Evolutionary conservation across 2,888 invertebrate genomes (phyloP).

Genomic region (Drosophila imparisetae): DNA sequence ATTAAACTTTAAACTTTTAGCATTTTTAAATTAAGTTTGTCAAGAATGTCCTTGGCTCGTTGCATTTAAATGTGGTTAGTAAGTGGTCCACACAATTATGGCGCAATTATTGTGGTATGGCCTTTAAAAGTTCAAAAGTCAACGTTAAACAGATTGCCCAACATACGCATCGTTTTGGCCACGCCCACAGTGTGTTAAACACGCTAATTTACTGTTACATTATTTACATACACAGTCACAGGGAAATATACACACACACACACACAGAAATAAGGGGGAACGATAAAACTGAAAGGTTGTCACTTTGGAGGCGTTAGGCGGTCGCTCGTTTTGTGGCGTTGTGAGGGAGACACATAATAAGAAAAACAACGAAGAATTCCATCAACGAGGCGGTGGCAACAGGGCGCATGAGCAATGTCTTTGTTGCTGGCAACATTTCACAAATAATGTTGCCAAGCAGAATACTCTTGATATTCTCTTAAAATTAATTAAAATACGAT

Average conservation of each 20-base stretch:
- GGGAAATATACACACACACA: slow-evolving; percentile 21
- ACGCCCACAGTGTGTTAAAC: slow-evolving; percentile 76
- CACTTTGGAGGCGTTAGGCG: slow-evolving; percentile 76
- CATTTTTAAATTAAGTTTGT: neutral
- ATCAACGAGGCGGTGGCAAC: slow-evolving; percentile 53
- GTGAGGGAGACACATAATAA: slow-evolving; percentile 43
- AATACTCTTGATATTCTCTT: neutral
- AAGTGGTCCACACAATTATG: slow-evolving; percentile 4
- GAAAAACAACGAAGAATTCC: slow-evolving; percentile 67
- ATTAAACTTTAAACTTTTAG: neutral
- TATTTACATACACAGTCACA: slow-evolving; percentile 70
- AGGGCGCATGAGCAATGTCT: slow-evolving; percentile 75
- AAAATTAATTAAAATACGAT: neutral
- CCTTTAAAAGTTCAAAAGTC: slow-evolving; percentile 58
- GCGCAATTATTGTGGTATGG: slow-evolving; percentile 31
- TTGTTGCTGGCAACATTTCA: slow-evolving; percentile 55
- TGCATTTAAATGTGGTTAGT: slow-evolving; percentile 8
- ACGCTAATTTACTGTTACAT: slow-evolving; percentile 80
- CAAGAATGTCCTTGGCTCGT: neutral
- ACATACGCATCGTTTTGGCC: slow-evolving; percentile 69
- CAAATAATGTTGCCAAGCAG: slow-evolving; percentile 59
- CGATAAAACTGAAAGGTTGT: slow-evolving; percentile 80
- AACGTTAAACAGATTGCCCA: slow-evolving; percentile 69
- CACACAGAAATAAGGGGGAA: slow-evolving; percentile 16
- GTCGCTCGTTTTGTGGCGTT: slow-evolving; percentile 54